These are phyloP conservation scores for Prunella himalayana DNA, from an alignment of 2,113 vertebrate genomes.

Conservation along the genomic window DNA sequence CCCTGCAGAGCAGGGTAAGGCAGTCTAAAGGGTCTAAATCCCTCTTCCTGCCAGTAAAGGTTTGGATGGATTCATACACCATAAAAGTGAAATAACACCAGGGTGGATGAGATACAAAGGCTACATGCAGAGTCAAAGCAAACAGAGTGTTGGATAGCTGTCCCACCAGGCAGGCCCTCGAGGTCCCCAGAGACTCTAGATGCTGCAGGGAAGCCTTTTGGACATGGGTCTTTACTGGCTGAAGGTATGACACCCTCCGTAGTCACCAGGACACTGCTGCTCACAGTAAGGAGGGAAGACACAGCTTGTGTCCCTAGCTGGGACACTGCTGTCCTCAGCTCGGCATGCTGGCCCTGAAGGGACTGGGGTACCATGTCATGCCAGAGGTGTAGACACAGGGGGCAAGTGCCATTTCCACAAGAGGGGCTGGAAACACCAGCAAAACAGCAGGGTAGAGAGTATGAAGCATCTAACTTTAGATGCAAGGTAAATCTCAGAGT, in stretches of 20 bases:
- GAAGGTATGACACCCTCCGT: accelerated
- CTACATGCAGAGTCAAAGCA: neutral
- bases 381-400: accelerated
- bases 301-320: neutral
- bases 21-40: neutral
- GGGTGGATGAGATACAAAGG: neutral
- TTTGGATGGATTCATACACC: neutral
- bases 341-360: accelerated
- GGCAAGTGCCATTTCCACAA: neutral
- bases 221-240: neutral
- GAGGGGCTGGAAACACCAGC: neutral
- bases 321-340: neutral
- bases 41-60: neutral
- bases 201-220: neutral
- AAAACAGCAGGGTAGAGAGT: neutral
- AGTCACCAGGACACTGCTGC: accelerated
- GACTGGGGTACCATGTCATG: neutral
- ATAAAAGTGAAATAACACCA: neutral
- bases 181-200: neutral
- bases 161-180: accelerated
- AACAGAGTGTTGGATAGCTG: neutral
- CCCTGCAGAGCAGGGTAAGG: neutral
- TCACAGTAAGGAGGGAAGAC: neutral
- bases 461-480: neutral
- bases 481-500: neutral